Percentiles rank a stretch among this genome's conserved stretches.
These are phyloP conservation scores for Myanophis thanlyinensis DNA, from an alignment of 2,113 vertebrate genomes.

Conservation along the genomic window DNA sequence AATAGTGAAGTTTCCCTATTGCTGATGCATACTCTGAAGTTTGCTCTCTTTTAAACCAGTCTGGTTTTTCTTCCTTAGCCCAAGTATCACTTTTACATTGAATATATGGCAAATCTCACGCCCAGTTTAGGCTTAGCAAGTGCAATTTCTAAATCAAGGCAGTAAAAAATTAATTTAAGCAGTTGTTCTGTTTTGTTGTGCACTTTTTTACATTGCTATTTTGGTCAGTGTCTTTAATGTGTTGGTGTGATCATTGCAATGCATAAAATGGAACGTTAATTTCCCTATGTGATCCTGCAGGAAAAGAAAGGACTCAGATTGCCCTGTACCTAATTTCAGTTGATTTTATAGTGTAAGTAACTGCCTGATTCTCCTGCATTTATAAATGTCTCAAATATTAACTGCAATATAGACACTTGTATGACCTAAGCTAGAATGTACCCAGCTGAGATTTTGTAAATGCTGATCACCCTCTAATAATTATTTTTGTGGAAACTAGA, in stretches of 20 bases:
- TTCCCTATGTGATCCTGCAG: neutral
- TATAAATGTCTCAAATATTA: neutral
- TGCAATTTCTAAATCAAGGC: neutral
- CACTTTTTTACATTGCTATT: neutral
- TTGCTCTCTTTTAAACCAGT: neutral
- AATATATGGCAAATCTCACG: neutral
- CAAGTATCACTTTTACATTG: neutral
- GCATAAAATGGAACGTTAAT: neutral
- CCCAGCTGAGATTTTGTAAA: neutral
- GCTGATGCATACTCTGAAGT: neutral
- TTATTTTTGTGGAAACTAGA: neutral
- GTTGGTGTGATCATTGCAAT: neutral
- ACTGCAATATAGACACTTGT: neutral
- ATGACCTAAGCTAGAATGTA: neutral
- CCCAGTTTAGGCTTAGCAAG: neutral
- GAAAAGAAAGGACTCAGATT: neutral
- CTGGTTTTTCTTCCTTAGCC: neutral
- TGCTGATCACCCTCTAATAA: neutral
- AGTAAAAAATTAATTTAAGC: neutral
- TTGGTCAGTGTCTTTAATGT: neutral
- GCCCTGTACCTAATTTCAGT: neutral
- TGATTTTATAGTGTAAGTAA: neutral
- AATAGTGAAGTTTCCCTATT: neutral
- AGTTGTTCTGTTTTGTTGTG: neutral
- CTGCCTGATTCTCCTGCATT: neutral